A percentile compares a stretch with the other conserved stretches of the same genome.
These are phyloP conservation scores for Corythornis madagascariensis DNA, from an alignment of 2,113 vertebrate species.

Conservation along the genomic window DNA sequence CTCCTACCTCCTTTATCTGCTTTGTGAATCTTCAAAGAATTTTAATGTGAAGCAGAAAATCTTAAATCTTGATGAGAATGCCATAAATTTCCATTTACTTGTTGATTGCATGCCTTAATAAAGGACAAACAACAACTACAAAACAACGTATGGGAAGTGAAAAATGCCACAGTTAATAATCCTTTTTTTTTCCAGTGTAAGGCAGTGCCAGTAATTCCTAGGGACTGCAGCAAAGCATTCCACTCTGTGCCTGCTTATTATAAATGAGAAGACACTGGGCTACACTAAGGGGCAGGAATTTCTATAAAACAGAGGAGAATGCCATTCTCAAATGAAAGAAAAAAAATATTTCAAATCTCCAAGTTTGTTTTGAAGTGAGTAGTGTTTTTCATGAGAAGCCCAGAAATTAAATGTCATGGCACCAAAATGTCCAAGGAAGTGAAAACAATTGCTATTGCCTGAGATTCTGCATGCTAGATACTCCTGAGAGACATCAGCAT, in stretches of 20 bases:
- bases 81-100: background rate
- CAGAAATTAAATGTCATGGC: background rate
- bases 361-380: background rate
- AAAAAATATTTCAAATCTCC: background rate
- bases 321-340: background rate
- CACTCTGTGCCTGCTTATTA: background rate
- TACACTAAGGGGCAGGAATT: background rate
- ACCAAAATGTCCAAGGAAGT: background rate
- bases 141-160: background rate
- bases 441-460: background rate
- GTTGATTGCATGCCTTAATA: background rate
- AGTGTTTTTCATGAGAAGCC: background rate
- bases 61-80: background rate
- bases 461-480: background rate
- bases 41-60: background rate
- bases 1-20: background rate
- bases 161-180: background rate
- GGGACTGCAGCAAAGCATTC: background rate
- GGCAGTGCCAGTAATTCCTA: background rate
- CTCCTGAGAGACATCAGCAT: background rate
- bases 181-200: background rate
- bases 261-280: background rate
- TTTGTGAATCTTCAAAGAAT: background rate
- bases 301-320: background rate
- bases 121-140: background rate